phyloP scores from a whole-genome alignment of 2,888 invertebrate species.

The Galerucella pusilla region DNA sequence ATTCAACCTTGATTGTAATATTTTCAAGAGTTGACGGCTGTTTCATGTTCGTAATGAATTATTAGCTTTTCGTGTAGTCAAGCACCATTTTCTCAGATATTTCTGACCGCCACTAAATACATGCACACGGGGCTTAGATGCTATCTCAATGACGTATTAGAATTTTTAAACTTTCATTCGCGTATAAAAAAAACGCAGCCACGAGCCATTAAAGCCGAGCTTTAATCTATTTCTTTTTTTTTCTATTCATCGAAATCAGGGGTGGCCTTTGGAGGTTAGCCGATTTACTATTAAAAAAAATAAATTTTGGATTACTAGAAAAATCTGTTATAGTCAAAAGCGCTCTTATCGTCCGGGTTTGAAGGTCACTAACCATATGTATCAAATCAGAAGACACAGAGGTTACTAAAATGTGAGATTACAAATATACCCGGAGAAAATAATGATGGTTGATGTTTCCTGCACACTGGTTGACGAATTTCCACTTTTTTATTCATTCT shows the following conservation, averaged over 20 bases:
- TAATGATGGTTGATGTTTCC: too few relatives aligned
- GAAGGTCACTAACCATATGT: too few relatives aligned
- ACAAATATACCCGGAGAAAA: too few relatives aligned
- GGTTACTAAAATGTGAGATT: too few relatives aligned
- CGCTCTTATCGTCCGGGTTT: too few relatives aligned
- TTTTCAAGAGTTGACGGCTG: constrained; percentile 47
- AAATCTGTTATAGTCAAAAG: too few relatives aligned
- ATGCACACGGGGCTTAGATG: constrained; percentile 60
- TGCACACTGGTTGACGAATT: too few relatives aligned
- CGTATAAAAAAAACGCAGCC: constrained; percentile 60
- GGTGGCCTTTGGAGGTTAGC: neutral
- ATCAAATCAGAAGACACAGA: too few relatives aligned
- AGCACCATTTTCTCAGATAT: constrained; percentile 48
- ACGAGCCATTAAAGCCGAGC: constrained; percentile 57
- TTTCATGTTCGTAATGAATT: constrained; percentile 54
- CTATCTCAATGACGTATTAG: constrained; percentile 65
- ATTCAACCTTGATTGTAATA: constrained; percentile 49
- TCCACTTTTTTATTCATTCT: too few relatives aligned
- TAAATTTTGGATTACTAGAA: too few relatives aligned
- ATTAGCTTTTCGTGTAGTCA: constrained; percentile 55
- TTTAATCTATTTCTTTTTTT: constrained; percentile 64
- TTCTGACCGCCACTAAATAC: constrained; percentile 51
- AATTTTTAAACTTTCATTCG: constrained; percentile 63
- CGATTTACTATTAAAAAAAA: too few relatives aligned
- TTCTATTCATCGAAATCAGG: constrained; percentile 35